phyloP scores from a whole-genome alignment of 2,113 vertebrate species.

The Nymphicus hollandicus region DNA sequence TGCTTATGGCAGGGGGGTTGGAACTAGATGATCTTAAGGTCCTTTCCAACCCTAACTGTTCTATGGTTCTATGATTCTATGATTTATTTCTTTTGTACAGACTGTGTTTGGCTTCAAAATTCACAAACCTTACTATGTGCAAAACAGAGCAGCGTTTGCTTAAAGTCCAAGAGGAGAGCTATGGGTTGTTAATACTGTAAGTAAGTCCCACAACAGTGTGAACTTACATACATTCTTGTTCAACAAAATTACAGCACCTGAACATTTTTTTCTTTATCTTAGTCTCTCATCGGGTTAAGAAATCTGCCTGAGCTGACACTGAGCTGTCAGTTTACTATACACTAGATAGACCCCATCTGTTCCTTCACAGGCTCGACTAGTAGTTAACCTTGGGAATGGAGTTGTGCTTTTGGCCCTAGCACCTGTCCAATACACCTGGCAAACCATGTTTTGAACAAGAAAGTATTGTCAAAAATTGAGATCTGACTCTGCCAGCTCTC shows the following conservation, averaged over 20 bases:
- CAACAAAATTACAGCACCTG: background rate
- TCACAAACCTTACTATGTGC: background rate
- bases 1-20: too few relatives aligned
- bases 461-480: background rate
- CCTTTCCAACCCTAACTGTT: too few relatives aligned
- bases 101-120: background rate
- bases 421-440: background rate
- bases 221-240: background rate
- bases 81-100: background rate
- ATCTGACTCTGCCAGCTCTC: background rate
- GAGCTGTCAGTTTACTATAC: background rate
- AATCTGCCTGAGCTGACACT: background rate
- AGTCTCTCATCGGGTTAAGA: background rate
- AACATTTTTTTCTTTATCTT: background rate
- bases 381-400: background rate
- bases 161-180: background rate
- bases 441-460: background rate
- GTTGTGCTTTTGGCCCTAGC: background rate
- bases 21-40: too few relatives aligned
- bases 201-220: background rate
- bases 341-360: background rate
- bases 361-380: background rate
- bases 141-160: background rate
- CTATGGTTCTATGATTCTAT: too few relatives aligned
- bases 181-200: background rate